These are phyloP conservation scores for Lepidurus arcticus DNA, from an alignment of 1,140 invertebrate species.

Conservation along the genomic window DNA sequence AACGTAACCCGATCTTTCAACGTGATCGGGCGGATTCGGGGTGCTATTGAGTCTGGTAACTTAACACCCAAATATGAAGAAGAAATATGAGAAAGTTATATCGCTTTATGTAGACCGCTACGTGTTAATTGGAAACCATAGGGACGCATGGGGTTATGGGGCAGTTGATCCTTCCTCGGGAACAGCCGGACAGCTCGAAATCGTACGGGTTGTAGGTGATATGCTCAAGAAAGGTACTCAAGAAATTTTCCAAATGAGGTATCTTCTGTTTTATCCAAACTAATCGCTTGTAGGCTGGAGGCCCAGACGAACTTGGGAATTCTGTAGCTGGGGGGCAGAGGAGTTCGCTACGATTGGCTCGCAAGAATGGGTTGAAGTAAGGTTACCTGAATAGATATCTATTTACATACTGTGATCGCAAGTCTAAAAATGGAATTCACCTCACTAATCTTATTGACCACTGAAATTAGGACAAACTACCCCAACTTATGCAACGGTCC, in stretches of 20 bases:
- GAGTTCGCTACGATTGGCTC: slow-evolving; percentile 50
- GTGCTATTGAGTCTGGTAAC: slow-evolving; percentile 46
- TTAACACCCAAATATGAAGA: slow-evolving; percentile 15
- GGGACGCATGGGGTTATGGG: slow-evolving; percentile 55
- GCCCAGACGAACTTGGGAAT: slow-evolving; percentile 47
- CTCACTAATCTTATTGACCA: neutral
- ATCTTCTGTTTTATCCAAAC: neutral
- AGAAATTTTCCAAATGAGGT: neutral
- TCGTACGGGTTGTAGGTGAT: slow-evolving; percentile 48
- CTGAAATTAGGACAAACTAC: neutral
- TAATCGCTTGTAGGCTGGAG: slow-evolving; percentile 42
- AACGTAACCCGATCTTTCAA: slow-evolving; percentile 34
- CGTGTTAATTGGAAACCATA: slow-evolving; percentile 54
- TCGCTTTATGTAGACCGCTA: slow-evolving; percentile 46
- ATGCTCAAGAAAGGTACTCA: slow-evolving; percentile 40
- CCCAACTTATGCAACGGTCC: slow-evolving; percentile 38
- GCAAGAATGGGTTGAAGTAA: slow-evolving; percentile 46
- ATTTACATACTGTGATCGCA: too few species aligned
- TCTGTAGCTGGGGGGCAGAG: slow-evolving; percentile 50
- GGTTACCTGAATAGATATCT: neutral
- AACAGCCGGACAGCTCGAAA: slow-evolving; percentile 51
- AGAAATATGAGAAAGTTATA: slow-evolving; percentile 15
- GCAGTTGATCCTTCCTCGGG: slow-evolving; percentile 51
- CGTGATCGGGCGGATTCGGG: slow-evolving; percentile 46
- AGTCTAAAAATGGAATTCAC: neutral